Evolutionary conservation across 1,140 invertebrate genomes (phyloP), one percentile per base, ranked within the genome.

Genomic region (Macrostomum lignano): DNA sequence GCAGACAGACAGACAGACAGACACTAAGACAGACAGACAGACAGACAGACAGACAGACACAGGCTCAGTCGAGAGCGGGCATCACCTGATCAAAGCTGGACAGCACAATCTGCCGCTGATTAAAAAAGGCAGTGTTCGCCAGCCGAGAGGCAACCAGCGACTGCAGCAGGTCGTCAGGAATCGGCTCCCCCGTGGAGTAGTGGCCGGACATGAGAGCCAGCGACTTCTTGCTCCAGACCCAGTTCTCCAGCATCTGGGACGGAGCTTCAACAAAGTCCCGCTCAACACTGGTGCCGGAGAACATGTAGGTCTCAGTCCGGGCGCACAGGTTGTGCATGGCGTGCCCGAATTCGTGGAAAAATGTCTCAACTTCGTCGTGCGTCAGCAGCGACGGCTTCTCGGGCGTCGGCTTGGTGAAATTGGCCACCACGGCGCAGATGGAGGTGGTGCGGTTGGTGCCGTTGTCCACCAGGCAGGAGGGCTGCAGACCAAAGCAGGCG

Each of bases 221-320:
- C 3, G 62, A 49, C 31, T 65, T 62, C 37, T 48, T 45, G 42
- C 65, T 53, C 63, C 63, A 66, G 5, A 57, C 56, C 64, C 64
- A 66, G 43, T 66, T 66, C 43, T 66, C 64, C 34, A 65, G 43
- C 64, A 65, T 66, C 48, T 66, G 64, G 7, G 61, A 64, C 10
- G 64, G 64, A 4, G 62, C 62, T 41, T 66, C 64, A 7, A 66
- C 52, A 50, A 66, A 66, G 41, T 66, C 64, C 17, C 59, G 44
- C 38, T 65, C 64, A 2, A 65, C 63, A 38, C 45, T 40, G 5
- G 58, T 17, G 25, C 10, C 17, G 13, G 11, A 10, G 6, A 6
- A 30, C n/a, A 36, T 28, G 10, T 2, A 13, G n/a, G 31, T 36
- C 11, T 62, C 45, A 3, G 61, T 45, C 26, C 49, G 43, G 10